Evolutionary conservation across 2,888 invertebrate genomes (phyloP).

Genomic region (Philhelius pedissequus): DNA sequence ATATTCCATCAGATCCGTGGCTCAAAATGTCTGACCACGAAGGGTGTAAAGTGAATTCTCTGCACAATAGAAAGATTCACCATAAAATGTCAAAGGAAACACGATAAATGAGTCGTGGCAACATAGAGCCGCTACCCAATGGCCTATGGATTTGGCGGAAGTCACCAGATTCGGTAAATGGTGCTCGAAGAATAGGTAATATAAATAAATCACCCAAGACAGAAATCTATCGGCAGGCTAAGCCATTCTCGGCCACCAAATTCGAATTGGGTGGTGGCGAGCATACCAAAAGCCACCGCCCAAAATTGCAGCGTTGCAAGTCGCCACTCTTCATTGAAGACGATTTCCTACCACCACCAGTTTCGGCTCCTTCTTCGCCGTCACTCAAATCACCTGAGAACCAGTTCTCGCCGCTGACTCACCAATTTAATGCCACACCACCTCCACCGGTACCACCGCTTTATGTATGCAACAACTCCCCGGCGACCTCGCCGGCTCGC

Average conservation of each 20-base stretch:
- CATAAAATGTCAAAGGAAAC: constrained; percentile 67
- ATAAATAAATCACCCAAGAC: constrained; percentile 68
- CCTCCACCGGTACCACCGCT: constrained; percentile 43
- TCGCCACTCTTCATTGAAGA: constrained; percentile 71
- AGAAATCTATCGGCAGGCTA: constrained; percentile 71
- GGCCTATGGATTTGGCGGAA: constrained; percentile 76
- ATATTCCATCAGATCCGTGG: constrained; percentile 78
- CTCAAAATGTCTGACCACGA: constrained; percentile 74
- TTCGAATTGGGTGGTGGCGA: constrained; percentile 69
- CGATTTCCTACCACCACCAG: constrained; percentile 49
- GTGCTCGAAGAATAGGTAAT: constrained; percentile 17
- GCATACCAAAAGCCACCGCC: constrained; percentile 68
- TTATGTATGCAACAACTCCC: constrained; percentile 67
- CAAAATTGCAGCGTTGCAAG: constrained; percentile 72
- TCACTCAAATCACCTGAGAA: constrained; percentile 71
- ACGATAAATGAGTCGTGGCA: constrained; percentile 69
- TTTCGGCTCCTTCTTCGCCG: constrained; percentile 75
- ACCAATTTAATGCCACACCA: constrained; percentile 62
- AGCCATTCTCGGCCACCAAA: constrained; percentile 73
- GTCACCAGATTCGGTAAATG: constrained; percentile 49
- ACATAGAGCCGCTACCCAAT: constrained; percentile 55
- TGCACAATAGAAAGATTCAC: constrained; percentile 54
- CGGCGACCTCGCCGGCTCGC: constrained; percentile 55
- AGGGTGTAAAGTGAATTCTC: constrained; percentile 48
- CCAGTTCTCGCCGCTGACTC: constrained; percentile 69